Evolutionary conservation across 2,113 vertebrate genomes (phyloP).

Genomic region (Ciconia maguari): DNA sequence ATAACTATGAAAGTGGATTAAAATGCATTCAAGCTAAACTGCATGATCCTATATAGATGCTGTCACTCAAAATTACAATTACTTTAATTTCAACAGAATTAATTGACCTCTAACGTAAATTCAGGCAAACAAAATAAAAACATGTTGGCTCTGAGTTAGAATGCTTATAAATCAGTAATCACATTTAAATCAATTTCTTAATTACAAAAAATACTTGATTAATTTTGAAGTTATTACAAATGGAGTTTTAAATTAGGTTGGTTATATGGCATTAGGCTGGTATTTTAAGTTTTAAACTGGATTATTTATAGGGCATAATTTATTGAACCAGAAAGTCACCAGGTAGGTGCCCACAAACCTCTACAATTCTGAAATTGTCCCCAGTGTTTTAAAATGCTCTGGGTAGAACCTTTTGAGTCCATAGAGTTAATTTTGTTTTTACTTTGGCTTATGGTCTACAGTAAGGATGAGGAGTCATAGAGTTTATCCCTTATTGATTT

Average conservation of each 20-base stretch:
- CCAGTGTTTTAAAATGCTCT: not conserved
- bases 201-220: not conserved
- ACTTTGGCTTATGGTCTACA: not conserved
- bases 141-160: not conserved
- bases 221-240: conserved; percentile 1
- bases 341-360: not conserved
- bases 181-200: conserved; percentile 8
- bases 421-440: not conserved
- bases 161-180: conserved; percentile 5
- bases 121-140: conserved; percentile 6
- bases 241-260: not conserved
- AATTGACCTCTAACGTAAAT: not conserved
- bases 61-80: not conserved
- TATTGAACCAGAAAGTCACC: not conserved
- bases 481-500: not conserved
- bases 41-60: not conserved
- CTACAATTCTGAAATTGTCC: not conserved
- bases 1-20: not conserved
- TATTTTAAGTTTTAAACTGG: not conserved
- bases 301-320: not conserved
- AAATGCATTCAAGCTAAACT: not conserved
- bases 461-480: not conserved
- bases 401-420: not conserved
- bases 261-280: not conserved
- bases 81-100: conserved; percentile 10